phyloP scores from a whole-genome alignment of 2,797 vertebrate species.

The Melanogrammus aeglefinus region DNA sequence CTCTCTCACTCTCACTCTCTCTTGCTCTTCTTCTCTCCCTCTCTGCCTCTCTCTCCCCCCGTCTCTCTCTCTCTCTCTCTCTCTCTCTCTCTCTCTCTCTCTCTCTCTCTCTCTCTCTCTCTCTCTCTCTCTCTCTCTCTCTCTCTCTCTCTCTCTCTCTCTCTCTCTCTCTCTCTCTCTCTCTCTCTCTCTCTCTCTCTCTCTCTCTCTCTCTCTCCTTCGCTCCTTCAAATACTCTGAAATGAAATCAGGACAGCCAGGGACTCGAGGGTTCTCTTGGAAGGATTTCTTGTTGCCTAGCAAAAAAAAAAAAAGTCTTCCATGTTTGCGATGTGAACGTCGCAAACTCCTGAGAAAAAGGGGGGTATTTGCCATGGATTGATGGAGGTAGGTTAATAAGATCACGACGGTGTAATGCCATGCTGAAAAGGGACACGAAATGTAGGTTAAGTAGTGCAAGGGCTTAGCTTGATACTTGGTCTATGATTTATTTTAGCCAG shows the following conservation, averaged over 20 bases:
- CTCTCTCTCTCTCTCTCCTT: not conserved
- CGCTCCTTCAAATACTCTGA: too few species aligned
- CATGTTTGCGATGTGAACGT: not conserved
- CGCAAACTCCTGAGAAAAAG: too few species aligned
- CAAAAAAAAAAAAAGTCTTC: slow-evolving; percentile 27
- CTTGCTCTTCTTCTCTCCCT: not conserved
- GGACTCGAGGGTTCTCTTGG: slow-evolving; percentile 42
- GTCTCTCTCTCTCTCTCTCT: not conserved
- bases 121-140: not conserved
- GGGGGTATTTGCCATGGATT: too few species aligned
- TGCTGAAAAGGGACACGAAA: not conserved
- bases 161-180: not conserved
- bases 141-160: not conserved
- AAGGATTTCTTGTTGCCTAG: slow-evolving; percentile 39
- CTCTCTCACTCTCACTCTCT: slow-evolving; percentile 4
- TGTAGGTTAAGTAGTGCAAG: not conserved
- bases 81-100: not conserved
- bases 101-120: slow-evolving; percentile 5
- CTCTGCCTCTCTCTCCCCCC: not conserved
- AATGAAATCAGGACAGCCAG: slow-evolving; percentile 57
- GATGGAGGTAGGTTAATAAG: too few species aligned
- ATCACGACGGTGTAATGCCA: not conserved
- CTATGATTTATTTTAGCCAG: not conserved
- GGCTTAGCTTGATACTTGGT: not conserved
- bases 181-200: slow-evolving; percentile 1